phyloP scores from a whole-genome alignment of 2,797 vertebrate species.

The Semotilus atromaculatus region DNA sequence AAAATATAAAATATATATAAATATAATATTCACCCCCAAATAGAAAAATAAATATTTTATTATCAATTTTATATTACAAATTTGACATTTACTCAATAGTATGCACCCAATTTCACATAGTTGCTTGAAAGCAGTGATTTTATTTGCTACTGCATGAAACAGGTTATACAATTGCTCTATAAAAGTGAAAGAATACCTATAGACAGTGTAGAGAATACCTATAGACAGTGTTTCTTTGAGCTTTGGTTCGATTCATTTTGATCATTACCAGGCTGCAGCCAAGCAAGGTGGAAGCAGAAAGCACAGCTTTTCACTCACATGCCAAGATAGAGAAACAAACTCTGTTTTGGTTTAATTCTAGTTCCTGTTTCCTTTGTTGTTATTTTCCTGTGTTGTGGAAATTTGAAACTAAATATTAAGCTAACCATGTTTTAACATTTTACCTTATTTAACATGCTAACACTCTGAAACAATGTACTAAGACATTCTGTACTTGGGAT shows the following conservation, averaged over 20 bases:
- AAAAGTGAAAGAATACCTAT: too few species aligned
- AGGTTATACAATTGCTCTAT: neutral
- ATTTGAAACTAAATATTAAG: too few species aligned
- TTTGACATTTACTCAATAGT: neutral
- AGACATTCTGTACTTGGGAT: too few species aligned
- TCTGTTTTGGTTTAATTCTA: neutral
- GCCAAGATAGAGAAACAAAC: too few species aligned
- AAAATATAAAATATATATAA: neutral
- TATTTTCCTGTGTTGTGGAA: neutral
- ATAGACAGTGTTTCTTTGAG: constrained; percentile 11
- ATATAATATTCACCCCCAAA: neutral
- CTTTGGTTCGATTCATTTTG: constrained; percentile 3
- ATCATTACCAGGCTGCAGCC: neutral
- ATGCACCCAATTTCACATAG: neutral
- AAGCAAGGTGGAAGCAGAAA: neutral
- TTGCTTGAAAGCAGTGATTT: neutral
- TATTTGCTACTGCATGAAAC: neutral
- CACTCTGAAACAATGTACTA: too few species aligned
- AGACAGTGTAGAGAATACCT: neutral
- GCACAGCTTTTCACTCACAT: neutral
- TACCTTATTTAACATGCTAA: too few species aligned
- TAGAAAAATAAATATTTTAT: neutral
- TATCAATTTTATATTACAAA: neutral
- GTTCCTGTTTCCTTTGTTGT: neutral
- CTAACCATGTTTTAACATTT: too few species aligned